Evolutionary conservation across 2,888 invertebrate species (phyloP).

Genomic region (Torymus auratus): DNA sequence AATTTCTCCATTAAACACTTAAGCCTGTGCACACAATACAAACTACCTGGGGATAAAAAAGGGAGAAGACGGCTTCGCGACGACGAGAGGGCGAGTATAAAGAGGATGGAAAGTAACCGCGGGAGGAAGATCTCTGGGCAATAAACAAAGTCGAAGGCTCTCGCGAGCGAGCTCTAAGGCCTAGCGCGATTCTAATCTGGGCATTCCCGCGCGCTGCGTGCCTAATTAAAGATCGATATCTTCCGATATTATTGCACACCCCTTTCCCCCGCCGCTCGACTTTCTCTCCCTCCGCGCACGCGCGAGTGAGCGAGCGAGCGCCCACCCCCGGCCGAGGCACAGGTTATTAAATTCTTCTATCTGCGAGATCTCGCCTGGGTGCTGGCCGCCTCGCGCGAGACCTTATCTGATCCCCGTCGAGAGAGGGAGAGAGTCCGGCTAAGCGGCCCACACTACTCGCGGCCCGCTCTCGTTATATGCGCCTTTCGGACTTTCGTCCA

Average conservation of each 20-base stretch:
- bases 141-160: slow-evolving; percentile 35
- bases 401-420: slow-evolving; percentile 47
- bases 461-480: slow-evolving; percentile 30
- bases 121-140: not conserved
- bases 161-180: slow-evolving; percentile 15
- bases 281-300: not conserved
- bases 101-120: no score
- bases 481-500: slow-evolving; percentile 47
- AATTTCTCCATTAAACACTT: slow-evolving; percentile 29
- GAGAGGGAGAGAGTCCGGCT: slow-evolving; percentile 3
- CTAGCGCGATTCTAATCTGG: slow-evolving; percentile 53
- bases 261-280: slow-evolving; percentile 50
- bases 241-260: slow-evolving; percentile 76
- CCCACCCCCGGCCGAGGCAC: slow-evolving; percentile 52
- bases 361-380: slow-evolving; percentile 71
- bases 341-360: slow-evolving; percentile 76
- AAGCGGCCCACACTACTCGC: slow-evolving; percentile 3
- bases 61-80: not conserved
- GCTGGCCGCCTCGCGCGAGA: slow-evolving; percentile 63
- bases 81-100: slow-evolving; percentile 18
- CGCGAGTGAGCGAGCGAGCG: no score
- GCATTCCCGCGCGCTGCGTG: slow-evolving; percentile 74
- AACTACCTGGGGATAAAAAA: not conserved
- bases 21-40: slow-evolving; percentile 9
- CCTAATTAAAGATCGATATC: slow-evolving; percentile 78